Base-by-base conservation (phyloP, 64 coral and sea anemone species). In the Anthopleura sola region DNA sequence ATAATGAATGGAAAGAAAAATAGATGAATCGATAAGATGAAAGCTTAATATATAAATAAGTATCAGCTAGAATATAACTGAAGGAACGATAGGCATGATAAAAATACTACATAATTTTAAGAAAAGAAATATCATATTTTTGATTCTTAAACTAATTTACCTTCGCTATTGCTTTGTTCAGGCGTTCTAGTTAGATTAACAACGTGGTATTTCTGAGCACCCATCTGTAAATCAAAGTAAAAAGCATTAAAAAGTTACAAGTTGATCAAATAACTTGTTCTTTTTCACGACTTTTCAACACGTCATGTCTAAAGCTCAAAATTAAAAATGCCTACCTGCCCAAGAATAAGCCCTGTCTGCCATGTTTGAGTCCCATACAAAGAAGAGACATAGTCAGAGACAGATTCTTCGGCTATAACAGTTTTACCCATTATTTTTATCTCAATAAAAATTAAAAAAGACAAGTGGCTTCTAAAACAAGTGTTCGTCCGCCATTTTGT, bases 331-430 rank as follows among this genome's bases (percentile, higher is more conserved):
- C 71, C 36, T 28, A 95, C 94, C 94, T 97, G 94, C 39, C 94
- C 94, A 49, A 97, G 71, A 47, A 97, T 87, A 37, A 97, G 57
- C 13, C 94, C 94, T 48, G 64, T 57, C 71, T 90, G 94, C 90
- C 94, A 97, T 28, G 81, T 83, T 34, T 85, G 71, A 76, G 60
- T 86, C 21, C 94, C 94, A 84, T 90, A 97, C 24, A 97, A 40
- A 55, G 90, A 97, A 2, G 84, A 87, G 26, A 97, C 89, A 84
- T 97, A 90, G 40, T 97, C 87, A 55, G 46, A 86, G 3, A 97
- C 94, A 26, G 33, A 69, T 81, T 97, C 94, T 60, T 97, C 94
- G 29, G 81, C 55, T 44, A 97, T 87, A 18, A 97, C 88, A 56
- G 94, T 92, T 62, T 86, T 89, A 64, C 94, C 94, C 94, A 97